Conservation (phyloP, 2,797 vertebrate genomes). For the Lithobates sylvaticus region DNA sequence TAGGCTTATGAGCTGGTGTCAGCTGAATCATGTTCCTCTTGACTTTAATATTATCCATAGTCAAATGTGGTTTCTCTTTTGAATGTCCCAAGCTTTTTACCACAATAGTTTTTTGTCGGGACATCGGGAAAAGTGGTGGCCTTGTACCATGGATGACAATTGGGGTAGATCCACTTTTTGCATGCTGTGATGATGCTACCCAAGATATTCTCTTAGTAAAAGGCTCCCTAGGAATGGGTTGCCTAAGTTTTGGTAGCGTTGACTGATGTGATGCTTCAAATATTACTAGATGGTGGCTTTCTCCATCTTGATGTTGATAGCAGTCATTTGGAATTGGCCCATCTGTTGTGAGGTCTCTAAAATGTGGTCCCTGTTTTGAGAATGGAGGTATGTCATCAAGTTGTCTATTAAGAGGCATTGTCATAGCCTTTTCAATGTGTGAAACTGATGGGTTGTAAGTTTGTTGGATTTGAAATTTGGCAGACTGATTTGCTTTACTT, state of each 20-base stretch:
- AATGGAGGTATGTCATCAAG: conserved; percentile 49
- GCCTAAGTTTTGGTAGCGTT: conserved; percentile 75
- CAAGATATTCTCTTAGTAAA: conserved; percentile 78
- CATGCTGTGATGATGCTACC: conserved; percentile 71
- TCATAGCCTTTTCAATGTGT: conserved; percentile 68
- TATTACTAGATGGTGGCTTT: conserved; percentile 59
- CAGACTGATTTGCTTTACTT: conserved; percentile 57
- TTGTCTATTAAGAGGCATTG: conserved; percentile 70
- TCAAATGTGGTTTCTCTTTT: conserved; percentile 74
- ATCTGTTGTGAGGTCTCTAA: conserved; percentile 72
- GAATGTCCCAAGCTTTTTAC: conserved; percentile 77
- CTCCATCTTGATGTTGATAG: conserved; percentile 59
- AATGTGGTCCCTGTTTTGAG: conserved; percentile 61
- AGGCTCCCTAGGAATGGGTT: conserved; percentile 72
- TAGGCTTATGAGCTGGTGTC: conserved; percentile 71
- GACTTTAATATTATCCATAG: conserved; percentile 66
- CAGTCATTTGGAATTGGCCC: conserved; percentile 67
- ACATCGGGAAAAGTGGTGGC: conserved; percentile 71
- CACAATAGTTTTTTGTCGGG: conserved; percentile 75
- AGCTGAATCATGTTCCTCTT: conserved; percentile 81
- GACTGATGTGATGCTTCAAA: conserved; percentile 66
- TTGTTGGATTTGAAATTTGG: conserved; percentile 58
- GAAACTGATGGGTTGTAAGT: conserved; percentile 60
- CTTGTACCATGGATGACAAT: conserved; percentile 76
- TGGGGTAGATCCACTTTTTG: conserved; percentile 66